Base-by-base conservation (phyloP, 2,113 vertebrate genomes). In the Dipodomys ordii region DNA sequence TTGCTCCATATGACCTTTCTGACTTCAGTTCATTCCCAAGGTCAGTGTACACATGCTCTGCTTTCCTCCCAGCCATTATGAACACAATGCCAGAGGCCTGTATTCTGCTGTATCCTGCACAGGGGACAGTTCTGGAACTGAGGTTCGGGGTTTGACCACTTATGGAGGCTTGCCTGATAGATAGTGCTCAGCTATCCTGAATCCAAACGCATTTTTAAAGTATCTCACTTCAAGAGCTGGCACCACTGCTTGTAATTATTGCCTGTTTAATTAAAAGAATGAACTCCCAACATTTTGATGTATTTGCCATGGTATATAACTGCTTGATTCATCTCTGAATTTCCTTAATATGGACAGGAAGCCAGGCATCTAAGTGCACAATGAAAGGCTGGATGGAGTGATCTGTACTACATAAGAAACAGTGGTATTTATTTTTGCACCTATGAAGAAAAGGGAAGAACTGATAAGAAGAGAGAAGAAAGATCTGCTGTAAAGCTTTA, bases 171-270 rank as follows among this genome's bases (percentile, higher is more conserved):
- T 93, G 80, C 46, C 64, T 92, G 92, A 65, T 83, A 25, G 86
- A 84, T 92, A 65, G 49, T 78, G 39, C 23, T 81, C 72, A 87
- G 57, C 68, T 72, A 6, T 88, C 25, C 32, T 68, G 62, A 86
- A 83, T 85, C 35, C 27, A 86, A 88, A 82, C 74, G 49, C 39
- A 78, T 78, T 87, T 57, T 79, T 79, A 71, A 88, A 68, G 49
- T 46, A 27, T 80, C 49, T 88, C 77, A 93, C n/a, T 83, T 60
- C 25, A 57, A 82, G 53, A 92, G 80, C 18, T 94, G 25, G 18
- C 39, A 89, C 4, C 12, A 80, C 62, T 79, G 35, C 80, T 93
- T 92, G 35, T 46, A 83, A 94, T 88, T 80, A 90, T 67, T 93
- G 9, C 1, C 44, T 64, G 25, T 60, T 12, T 20, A 92, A 83